A percentile compares a stretch with the other conserved stretches of the same genome.
Evolutionary conservation across 2,113 vertebrate genomes (phyloP).

Genomic region (Ifrita kowaldi): DNA sequence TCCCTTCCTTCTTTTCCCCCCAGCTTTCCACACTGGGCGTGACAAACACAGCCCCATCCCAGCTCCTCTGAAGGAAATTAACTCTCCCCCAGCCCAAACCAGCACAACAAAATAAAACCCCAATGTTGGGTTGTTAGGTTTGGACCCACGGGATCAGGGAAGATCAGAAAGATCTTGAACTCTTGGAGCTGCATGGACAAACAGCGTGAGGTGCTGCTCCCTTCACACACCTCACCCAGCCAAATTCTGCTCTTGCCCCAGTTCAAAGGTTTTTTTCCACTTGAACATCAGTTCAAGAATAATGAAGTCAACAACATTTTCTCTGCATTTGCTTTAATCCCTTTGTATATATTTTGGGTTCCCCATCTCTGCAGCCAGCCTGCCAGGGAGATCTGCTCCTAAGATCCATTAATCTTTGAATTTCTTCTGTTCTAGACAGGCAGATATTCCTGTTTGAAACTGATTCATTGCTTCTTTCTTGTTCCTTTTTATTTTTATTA

Average conservation of each 20-base stretch:
- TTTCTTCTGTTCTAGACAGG: not conserved
- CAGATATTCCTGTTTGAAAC: not conserved
- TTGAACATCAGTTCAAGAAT: not conserved
- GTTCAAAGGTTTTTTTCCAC: not conserved
- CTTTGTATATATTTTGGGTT: not conserved
- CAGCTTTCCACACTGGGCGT: not conserved
- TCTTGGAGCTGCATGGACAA: not conserved
- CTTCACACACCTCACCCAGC: not conserved
- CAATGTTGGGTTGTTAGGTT: not conserved
- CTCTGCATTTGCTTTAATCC: not conserved
- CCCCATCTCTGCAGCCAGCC: not conserved
- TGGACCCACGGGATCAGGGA: accelerated
- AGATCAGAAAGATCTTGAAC: not conserved
- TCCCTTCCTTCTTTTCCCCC: not conserved
- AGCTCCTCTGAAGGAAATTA: not conserved
- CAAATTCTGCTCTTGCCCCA: not conserved
- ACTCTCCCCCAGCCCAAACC: not conserved
- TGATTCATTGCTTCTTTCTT: not conserved
- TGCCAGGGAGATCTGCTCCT: not conserved
- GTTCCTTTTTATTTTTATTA: not conserved
- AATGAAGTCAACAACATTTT: not conserved
- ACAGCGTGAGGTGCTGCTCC: not conserved
- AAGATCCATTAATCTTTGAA: not conserved
- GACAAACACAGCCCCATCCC: not conserved
- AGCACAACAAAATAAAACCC: not conserved